These are phyloP conservation scores for Caretta caretta DNA, from an alignment of 2,113 vertebrate genomes.

Conservation along the genomic window DNA sequence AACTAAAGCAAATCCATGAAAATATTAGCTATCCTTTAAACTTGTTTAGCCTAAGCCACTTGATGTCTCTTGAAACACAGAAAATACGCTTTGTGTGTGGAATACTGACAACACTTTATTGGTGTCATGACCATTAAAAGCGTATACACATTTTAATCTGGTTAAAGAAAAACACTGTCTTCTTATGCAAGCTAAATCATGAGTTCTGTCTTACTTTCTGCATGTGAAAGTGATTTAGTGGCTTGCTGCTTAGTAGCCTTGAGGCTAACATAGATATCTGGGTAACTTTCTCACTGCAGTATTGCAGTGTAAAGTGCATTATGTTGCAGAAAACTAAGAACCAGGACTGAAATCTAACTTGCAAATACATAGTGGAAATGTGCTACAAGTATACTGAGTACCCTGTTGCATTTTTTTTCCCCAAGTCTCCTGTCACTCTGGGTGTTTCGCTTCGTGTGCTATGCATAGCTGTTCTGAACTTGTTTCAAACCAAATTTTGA, in stretches of 20 bases:
- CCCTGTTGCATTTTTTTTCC: rapidly evolving
- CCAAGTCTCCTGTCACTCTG: slow-evolving; percentile 13
- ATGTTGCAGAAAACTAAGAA: not conserved
- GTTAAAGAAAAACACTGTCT: not conserved
- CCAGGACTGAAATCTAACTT: not conserved
- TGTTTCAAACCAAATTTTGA: not conserved
- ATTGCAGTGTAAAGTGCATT: rapidly evolving
- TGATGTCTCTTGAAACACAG: slow-evolving; percentile 33
- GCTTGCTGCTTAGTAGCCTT: not conserved
- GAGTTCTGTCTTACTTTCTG: not conserved
- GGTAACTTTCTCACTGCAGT: not conserved
- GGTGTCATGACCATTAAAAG: not conserved
- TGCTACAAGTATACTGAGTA: not conserved
- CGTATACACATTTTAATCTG: not conserved
- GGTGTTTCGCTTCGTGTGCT: not conserved
- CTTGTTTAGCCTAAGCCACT: not conserved
- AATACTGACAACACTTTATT: not conserved
- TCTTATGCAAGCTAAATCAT: rapidly evolving
- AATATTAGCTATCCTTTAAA: slow-evolving; percentile 11
- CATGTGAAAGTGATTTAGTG: not conserved
- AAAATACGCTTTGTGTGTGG: not conserved
- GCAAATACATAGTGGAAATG: not conserved
- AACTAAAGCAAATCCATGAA: not conserved
- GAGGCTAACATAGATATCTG: not conserved
- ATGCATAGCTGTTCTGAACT: not conserved